Evolutionary conservation across 1,140 invertebrate genomes (phyloP).

Genomic region (Popillia japonica): DNA sequence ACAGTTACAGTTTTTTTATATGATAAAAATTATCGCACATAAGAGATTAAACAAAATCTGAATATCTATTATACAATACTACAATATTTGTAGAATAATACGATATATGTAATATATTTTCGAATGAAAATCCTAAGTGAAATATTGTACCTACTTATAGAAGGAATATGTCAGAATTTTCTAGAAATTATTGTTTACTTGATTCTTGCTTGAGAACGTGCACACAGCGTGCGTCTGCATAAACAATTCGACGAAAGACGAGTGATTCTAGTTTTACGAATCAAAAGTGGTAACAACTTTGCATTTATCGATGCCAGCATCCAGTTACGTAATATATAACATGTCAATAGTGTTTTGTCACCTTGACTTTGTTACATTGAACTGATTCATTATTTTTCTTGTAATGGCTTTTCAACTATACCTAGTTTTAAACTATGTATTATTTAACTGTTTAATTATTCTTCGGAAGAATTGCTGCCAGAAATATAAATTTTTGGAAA

Average conservation of each 20-base stretch:
- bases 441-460: no score
- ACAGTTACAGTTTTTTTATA: neutral
- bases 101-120: no score
- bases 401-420: no score
- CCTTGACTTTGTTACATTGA: conserved; percentile 2
- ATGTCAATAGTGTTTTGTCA: neutral
- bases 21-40: conserved; percentile 3
- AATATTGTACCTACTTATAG: no score
- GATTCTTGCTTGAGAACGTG: no score
- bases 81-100: neutral
- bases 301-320: neutral
- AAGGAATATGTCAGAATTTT: no score
- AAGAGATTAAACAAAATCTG: neutral
- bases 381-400: no score
- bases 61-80: conserved; percentile 10
- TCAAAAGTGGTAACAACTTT: neutral
- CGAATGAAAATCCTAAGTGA: no score
- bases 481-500: no score
- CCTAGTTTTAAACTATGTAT: no score
- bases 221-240: neutral
- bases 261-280: neutral
- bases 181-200: no score
- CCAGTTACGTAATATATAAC: neutral
- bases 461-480: no score
- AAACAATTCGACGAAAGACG: neutral